phyloP scores from a whole-genome alignment of 1,140 invertebrate species.

The Mamestra configurata region DNA sequence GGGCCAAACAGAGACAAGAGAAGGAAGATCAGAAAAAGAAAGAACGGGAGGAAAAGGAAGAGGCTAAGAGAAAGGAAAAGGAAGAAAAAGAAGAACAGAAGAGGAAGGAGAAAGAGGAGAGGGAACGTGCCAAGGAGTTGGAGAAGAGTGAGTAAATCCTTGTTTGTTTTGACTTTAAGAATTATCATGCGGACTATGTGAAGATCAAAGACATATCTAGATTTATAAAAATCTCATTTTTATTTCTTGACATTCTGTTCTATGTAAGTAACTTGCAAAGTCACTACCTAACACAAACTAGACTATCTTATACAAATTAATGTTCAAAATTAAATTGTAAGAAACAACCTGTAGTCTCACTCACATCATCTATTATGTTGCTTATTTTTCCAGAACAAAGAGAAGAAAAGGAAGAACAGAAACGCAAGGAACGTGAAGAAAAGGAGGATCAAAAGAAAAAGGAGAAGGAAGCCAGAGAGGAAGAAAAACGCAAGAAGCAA shows the following conservation, averaged over 20 bases:
- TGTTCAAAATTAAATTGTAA: no score
- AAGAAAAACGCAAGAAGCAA: constrained; percentile 90
- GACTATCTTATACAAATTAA: no score
- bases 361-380: no score
- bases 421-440: constrained; percentile 88
- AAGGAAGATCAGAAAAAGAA: constrained; percentile 82
- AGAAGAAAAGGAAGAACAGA: constrained; percentile 86
- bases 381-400: constrained; percentile 66
- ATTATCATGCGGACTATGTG: no score
- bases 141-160: constrained; percentile 82
- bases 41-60: constrained; percentile 83
- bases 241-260: no score
- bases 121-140: constrained; percentile 84
- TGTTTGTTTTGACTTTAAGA: no score
- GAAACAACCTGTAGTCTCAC: no score
- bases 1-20: constrained; percentile 77
- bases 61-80: constrained; percentile 74
- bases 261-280: not conserved
- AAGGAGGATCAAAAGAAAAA: constrained; percentile 88
- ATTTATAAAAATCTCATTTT: not conserved
- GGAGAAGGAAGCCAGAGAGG: constrained; percentile 90
- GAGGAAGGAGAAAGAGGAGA: constrained; percentile 88
- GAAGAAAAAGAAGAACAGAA: constrained; percentile 87
- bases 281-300: no score
- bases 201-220: not conserved